Evolutionary conservation across 1,140 invertebrate species (phyloP).

Genomic region (Drosophila miranda): DNA sequence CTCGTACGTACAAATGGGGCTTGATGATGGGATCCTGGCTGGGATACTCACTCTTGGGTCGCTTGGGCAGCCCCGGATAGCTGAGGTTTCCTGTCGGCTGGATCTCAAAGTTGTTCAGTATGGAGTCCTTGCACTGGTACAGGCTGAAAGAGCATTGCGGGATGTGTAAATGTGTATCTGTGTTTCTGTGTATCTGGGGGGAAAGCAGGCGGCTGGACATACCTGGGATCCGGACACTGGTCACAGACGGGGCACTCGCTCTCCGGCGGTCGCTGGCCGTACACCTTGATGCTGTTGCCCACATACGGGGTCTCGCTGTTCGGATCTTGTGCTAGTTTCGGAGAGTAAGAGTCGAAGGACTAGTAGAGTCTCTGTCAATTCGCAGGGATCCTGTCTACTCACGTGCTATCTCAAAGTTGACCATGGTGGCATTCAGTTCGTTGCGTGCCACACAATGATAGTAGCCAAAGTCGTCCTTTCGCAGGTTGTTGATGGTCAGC

Average conservation of each 20-base stretch:
- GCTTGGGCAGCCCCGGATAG: conserved; percentile 84
- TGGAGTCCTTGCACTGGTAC: conserved; percentile 85
- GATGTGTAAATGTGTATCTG: too few relatives aligned
- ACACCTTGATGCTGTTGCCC: conserved; percentile 82
- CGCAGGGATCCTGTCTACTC: conserved; percentile 61
- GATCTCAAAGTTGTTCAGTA: conserved; percentile 85
- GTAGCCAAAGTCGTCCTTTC: conserved; percentile 86
- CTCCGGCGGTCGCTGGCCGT: conserved; percentile 84
- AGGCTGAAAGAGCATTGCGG: conserved; percentile 55
- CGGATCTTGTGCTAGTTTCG: conserved; percentile 70
- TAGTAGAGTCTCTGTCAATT: not conserved
- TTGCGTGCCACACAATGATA: conserved; percentile 94
- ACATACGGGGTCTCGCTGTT: conserved; percentile 79
- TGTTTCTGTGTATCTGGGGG: not conserved
- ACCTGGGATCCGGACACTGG: conserved; percentile 84
- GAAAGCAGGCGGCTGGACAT: not conserved
- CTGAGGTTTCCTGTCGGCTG: conserved; percentile 84
- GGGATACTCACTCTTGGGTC: conserved; percentile 83
- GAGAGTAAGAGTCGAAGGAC: too few relatives aligned
- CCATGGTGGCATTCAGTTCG: conserved; percentile 89
- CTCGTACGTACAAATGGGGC: not conserved
- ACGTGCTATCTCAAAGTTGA: conserved; percentile 89
- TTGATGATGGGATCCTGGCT: too few relatives aligned
- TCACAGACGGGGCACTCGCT: conserved; percentile 85
- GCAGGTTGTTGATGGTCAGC: conserved; percentile 88